These are phyloP conservation scores for Clamator glandarius DNA, from an alignment of 2,797 vertebrate genomes.

Conservation along the genomic window DNA sequence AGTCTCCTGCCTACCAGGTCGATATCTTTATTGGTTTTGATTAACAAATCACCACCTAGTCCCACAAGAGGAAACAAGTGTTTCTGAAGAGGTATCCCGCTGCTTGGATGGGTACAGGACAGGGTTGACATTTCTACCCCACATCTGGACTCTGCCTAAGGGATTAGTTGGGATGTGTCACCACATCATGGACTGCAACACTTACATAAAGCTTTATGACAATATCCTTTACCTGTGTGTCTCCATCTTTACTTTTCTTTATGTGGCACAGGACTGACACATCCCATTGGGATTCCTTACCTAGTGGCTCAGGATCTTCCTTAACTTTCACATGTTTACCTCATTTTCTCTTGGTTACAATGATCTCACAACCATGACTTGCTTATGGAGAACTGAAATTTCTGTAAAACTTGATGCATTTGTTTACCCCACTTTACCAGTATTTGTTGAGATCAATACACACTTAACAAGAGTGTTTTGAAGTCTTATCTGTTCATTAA, in stretches of 20 bases:
- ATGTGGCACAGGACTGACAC: neutral
- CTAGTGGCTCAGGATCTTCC: neutral
- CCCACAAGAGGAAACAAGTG: too few species aligned
- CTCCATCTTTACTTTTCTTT: neutral
- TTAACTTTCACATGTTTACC: neutral
- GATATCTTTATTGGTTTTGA: too few species aligned
- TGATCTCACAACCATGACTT: neutral
- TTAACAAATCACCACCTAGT: too few species aligned
- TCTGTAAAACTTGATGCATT: neutral
- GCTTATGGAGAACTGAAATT: neutral
- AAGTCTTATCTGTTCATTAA: neutral
- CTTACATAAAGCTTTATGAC: rapidly evolving
- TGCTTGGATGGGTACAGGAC: neutral
- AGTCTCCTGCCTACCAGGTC: too few species aligned
- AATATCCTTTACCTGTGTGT: neutral
- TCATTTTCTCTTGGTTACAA: neutral
- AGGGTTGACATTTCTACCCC: neutral
- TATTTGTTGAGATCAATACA: neutral
- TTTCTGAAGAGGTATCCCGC: neutral
- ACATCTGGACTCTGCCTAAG: too few species aligned
- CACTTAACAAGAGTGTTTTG: neutral
- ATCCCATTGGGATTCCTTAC: neutral
- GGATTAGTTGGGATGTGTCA: too few species aligned
- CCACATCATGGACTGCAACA: neutral
- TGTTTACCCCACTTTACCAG: neutral